Evolutionary conservation across 2,797 vertebrate genomes (phyloP), one percentile per base, ranked within the genome.

Genomic region (Periophthalmus magnuspinnatus): DNA sequence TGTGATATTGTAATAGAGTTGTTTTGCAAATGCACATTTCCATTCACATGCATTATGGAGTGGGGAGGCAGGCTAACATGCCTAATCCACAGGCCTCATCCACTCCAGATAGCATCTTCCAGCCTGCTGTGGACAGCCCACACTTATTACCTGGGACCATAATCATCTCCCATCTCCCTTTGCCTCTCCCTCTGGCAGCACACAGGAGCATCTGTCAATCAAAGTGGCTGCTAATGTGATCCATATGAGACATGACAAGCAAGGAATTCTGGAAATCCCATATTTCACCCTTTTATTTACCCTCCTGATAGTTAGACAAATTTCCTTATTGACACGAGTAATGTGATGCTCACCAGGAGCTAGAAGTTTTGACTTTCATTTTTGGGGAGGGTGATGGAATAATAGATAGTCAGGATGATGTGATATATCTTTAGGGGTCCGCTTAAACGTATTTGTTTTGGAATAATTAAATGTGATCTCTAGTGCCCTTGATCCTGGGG

Each of bases 401-500:
- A 67, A 68, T 33, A 83, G 88, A 89, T 81, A 86, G 66, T 54
- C 66, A 76, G 76, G 70, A 70, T 47, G 66, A 80, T 84, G 82
- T 85, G 86, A 78, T 76, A 68, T 80, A 85, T 86, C 80, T 80
- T 77, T 70, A 57, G 71, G 64, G 80, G 81, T 76, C 79, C n/a
- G 52, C 74, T 86, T 77, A 67, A 82, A 83, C 78, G 79, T 81
- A 75, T 83, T 87, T 91, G 91, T 92, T 93, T 91, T 90, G 85
- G 90, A 91, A 90, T 90, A 93, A 93, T 93, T 92, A 92, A 93
- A 93, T 73, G 81, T 91, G 87, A 91, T 91, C 88, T 88, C 82
- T 81, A 14, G 14, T n/a, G 87, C 84, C 87, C 92, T 91, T 93
- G 90, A 91, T 90, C 90, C 86, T 89, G 89, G 90, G 89, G 86